Evolutionary conservation across 1,140 invertebrate species (phyloP), one percentile per base, ranked within the genome.

Genomic region (Oncopodura yosiiana): DNA sequence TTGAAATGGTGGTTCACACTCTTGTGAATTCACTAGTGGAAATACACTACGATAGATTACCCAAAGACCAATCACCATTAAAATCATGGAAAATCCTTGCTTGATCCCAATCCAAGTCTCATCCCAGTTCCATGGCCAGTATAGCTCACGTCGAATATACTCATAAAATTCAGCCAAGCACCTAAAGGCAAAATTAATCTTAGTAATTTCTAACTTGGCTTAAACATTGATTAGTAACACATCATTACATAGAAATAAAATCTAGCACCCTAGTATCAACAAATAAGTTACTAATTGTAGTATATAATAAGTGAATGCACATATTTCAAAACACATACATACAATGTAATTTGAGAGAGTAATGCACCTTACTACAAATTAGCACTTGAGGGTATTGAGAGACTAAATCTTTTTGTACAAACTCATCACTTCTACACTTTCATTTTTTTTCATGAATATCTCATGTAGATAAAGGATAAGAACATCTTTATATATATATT

Each of bases 121-220:
- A 26, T 64, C 58, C 53, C 56, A 49, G 36, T 55, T 55, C 62
- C 62, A 64, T 29, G 62, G 62, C 62, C 62, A 64, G 34, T 54
- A 42, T 12, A 64, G 38, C 30, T 64, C 62, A 26, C 62, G 48
- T 2, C 48, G 52, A n/a, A 56, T 9, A 37, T 49, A 32, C 34
- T 64, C 56, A 19, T 52, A 61, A 6, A 19, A 19, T 34, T 58
- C 56, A 14, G 50, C 19, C 26, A 53, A 38, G 18, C n/a, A 36
- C 19, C 60, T 61, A 34, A 16, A 58, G 8, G n/a, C 30, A 34
- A 36, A 11, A 41, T 8, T 44, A n/a, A 44, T 24, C 14, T 19
- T 23, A 11, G 16, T 19, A 19, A 41, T 41, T 6, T 41, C 18
- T 6, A 6, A 41, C 19, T 41, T 41, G 19, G n/a, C n/a, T n/a